These are phyloP conservation scores for Sarcophaga bullata DNA, from an alignment of 1,140 invertebrate species.

Conservation along the genomic window DNA sequence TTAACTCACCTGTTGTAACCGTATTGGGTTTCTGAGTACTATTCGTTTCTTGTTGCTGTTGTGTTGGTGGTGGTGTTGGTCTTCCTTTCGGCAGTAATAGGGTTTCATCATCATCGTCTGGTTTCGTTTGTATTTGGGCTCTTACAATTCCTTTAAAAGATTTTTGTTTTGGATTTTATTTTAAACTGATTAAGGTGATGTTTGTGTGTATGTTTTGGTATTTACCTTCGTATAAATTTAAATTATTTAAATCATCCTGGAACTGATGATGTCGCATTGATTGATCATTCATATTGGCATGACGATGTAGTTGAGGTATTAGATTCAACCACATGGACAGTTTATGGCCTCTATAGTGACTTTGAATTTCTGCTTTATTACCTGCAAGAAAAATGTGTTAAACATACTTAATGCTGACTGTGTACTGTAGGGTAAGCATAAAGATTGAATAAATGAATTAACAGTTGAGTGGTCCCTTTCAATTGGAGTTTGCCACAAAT, in stretches of 20 bases:
- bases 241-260: constrained; percentile 70
- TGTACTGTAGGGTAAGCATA: no score
- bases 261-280: constrained; percentile 83
- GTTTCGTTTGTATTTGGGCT: constrained; percentile 60
- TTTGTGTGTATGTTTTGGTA: neutral
- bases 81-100: constrained; percentile 52
- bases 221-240: constrained; percentile 60
- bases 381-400: constrained; percentile 64
- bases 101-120: constrained; percentile 58
- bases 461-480: neutral
- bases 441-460: neutral
- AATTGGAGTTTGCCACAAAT: neutral
- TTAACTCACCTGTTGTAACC: constrained; percentile 1
- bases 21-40: constrained; percentile 3
- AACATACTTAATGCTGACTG: no score
- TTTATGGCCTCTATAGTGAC: constrained; percentile 89
- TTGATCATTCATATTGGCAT: constrained; percentile 76
- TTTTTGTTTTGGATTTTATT: neutral
- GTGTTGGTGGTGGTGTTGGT: constrained; percentile 61
- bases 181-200: neutral
- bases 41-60: constrained; percentile 54
- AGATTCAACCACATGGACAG: constrained; percentile 93
- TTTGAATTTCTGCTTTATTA: constrained; percentile 75
- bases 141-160: constrained; percentile 68
- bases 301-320: constrained; percentile 85